Evolutionary conservation across 2,113 vertebrate genomes (phyloP).

Genomic region (Vidua chalybeata): DNA sequence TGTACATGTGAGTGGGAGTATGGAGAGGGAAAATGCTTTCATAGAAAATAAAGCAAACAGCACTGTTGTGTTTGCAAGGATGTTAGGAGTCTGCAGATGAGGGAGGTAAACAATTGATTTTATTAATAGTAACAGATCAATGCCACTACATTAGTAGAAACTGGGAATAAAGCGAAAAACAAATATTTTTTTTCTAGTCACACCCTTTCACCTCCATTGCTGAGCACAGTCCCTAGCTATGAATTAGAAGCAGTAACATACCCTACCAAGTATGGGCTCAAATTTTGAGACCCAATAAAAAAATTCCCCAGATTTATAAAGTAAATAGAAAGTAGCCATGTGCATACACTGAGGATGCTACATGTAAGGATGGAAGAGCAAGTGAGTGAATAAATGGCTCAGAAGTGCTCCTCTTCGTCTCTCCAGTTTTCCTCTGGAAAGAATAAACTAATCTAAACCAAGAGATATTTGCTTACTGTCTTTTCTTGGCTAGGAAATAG

Average conservation of each 20-base stretch:
- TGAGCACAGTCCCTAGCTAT: background rate
- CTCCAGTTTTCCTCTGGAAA: background rate
- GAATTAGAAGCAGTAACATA: rapidly evolving
- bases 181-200: background rate
- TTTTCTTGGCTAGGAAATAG: background rate
- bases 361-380: background rate
- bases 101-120: constrained; percentile 9
- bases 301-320: background rate
- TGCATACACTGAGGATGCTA: background rate
- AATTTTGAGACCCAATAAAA: background rate
- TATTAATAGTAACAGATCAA: constrained; percentile 46
- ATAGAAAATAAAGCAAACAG: constrained; percentile 15
- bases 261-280: background rate
- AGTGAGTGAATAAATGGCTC: background rate
- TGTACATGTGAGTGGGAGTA: background rate
- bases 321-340: background rate
- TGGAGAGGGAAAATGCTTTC: background rate
- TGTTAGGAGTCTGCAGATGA: background rate
- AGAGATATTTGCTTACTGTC: background rate
- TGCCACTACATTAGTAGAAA: constrained; percentile 14
- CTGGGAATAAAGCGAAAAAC: background rate
- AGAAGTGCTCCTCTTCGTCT: background rate
- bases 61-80: background rate
- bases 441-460: background rate
- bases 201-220: background rate